These are phyloP conservation scores for Psix sp. DNA, from an alignment of 1,140 invertebrate genomes.

Conservation along the genomic window DNA sequence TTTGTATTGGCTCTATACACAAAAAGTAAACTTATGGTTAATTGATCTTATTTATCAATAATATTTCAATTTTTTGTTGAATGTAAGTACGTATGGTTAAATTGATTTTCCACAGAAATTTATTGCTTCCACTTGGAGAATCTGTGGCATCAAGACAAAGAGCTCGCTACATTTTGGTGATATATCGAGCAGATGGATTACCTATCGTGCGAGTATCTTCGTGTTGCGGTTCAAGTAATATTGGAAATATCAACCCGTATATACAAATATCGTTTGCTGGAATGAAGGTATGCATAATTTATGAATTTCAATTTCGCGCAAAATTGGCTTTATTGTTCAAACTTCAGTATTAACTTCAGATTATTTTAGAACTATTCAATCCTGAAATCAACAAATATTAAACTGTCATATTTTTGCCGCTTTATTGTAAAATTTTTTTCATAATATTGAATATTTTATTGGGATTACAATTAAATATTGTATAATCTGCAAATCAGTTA, in stretches of 20 bases:
- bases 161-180: conserved; percentile 80
- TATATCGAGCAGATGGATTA: conserved; percentile 83
- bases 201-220: conserved; percentile 75
- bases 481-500: too few relatives aligned
- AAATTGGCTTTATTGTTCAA: conserved; percentile 14
- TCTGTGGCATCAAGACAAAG: conserved; percentile 79
- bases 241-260: conserved; percentile 80
- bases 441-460: too few relatives aligned
- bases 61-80: too few relatives aligned
- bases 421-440: too few relatives aligned
- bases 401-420: too few relatives aligned
- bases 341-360: background rate
- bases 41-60: too few relatives aligned
- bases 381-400: background rate
- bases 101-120: conserved; percentile 79
- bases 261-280: conserved; percentile 82
- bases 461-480: too few relatives aligned
- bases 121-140: conserved; percentile 82
- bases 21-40: too few relatives aligned
- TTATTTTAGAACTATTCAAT: background rate
- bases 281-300: conserved; percentile 76
- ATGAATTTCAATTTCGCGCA: conserved; percentile 39
- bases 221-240: conserved; percentile 71
- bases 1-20: too few relatives aligned
- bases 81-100: conserved; percentile 19